Evolutionary conservation across 2,113 vertebrate genomes (phyloP).

Genomic region (Poeciliopsis occidentalis): DNA sequence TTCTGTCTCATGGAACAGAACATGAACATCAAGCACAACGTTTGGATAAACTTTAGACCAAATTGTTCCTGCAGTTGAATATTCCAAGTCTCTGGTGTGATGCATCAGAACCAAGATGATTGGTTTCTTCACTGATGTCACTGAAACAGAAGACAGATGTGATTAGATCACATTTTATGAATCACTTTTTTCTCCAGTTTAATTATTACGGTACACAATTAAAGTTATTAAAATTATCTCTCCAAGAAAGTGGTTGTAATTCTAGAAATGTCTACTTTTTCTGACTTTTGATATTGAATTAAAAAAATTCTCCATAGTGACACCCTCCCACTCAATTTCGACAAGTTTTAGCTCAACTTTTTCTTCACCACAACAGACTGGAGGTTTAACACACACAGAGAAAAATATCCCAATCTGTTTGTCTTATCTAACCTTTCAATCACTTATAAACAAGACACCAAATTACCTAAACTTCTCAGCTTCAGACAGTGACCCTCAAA

Average conservation of each 20-base stretch:
- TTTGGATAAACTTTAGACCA: not conserved
- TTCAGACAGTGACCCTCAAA: no score
- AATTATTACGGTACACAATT: not conserved
- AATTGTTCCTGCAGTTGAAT: not conserved
- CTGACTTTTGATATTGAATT: not conserved
- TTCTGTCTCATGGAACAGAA: constrained; percentile 1
- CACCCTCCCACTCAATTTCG: no score
- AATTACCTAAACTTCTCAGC: no score
- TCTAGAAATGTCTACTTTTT: not conserved
- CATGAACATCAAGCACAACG: not conserved
- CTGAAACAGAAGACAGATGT: not conserved
- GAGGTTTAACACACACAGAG: no score
- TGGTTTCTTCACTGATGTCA: not conserved
- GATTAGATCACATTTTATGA: not conserved
- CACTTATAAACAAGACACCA: no score
- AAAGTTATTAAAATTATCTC: not conserved
- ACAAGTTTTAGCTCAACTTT: no score
- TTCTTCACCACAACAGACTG: no score
- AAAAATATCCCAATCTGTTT: no score
- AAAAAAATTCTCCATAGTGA: not conserved
- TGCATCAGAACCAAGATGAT: constrained; percentile 8
- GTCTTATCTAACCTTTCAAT: no score
- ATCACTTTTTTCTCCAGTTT: not conserved
- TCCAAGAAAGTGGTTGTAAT: not conserved
- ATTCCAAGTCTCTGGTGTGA: not conserved